Evolutionary conservation across 2,888 invertebrate genomes (phyloP), one percentile per base, ranked within the genome.

Genomic region (Embidobia sp.): DNA sequence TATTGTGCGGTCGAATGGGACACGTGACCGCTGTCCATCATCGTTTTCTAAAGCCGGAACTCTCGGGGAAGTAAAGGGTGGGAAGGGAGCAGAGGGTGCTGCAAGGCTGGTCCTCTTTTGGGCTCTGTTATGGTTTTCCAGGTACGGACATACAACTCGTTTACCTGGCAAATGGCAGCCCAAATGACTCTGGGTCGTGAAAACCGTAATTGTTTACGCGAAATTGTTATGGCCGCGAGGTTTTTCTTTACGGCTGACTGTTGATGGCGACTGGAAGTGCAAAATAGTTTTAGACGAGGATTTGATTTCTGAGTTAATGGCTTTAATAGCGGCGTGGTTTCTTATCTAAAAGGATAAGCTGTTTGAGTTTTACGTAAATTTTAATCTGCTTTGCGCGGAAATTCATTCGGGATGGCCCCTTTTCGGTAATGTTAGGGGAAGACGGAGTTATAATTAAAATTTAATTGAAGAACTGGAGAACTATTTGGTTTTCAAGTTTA

Each of bases 21-120:
- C 75, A 75, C 75, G 75, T 75, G 75, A 57, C 75, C 35, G 67
- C 70, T 66, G 70, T 59, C 66, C 53, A 61, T 77, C 70, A 76
- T 72, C 66, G 33, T 72, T 67, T 63, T 61, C 49, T 61, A 72
- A 53, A 66, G 33, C 40, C 48, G 29, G 19, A 57, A 66, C 16
- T 19, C 55, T 33, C 33, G 18, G 8, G 31, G 26, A 59, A 77
- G 29, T 33, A 27, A 48, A 67, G 42, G 44, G 6, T 8, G 18
- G 13, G 29, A 48, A 57, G 49, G 49, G 49, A 66, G 42, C 22
- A 16, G 26, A 44, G 16, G 13, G 2, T 51, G 31, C 19, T 42
- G 40, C 16, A 4, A 51, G 46, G 37, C 46, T 49, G 16, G 11
- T 42, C n/a, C 37, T 37, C 31, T 33, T 64, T 33, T 15, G 29